Conservation (phyloP, 2,113 vertebrate genomes). For the Melanerpes formicivorus region DNA sequence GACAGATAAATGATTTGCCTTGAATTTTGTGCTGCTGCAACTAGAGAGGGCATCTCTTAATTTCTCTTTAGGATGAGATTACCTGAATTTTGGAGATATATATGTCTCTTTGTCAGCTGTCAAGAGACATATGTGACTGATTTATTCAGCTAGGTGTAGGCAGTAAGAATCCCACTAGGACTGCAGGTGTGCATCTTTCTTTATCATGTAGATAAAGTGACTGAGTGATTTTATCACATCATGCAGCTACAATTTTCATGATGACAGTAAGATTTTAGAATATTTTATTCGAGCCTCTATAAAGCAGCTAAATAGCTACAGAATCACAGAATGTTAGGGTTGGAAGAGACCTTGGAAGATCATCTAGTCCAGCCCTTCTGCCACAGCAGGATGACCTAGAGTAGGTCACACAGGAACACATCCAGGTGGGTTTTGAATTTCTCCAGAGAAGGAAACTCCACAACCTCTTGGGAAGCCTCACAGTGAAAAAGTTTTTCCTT, state of each 20-base stretch:
- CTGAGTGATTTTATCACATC: neutral
- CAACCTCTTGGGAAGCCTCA: no score
- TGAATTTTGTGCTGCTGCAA: neutral
- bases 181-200: neutral
- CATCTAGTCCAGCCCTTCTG: no score
- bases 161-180: neutral
- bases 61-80: neutral
- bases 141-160: neutral
- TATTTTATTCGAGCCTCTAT: neutral
- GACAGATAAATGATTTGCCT: neutral
- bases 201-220: neutral
- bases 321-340: no score
- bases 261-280: neutral
- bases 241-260: neutral
- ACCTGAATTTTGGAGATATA: neutral
- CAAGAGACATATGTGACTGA: neutral
- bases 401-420: no score
- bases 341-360: no score
- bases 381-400: no score
- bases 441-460: no score
- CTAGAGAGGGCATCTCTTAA: neutral
- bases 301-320: neutral
- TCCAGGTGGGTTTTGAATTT: no score
- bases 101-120: neutral
- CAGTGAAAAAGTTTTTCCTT: no score